phyloP scores from a whole-genome alignment of 2,888 invertebrate species.

The Dioctria linearis region DNA sequence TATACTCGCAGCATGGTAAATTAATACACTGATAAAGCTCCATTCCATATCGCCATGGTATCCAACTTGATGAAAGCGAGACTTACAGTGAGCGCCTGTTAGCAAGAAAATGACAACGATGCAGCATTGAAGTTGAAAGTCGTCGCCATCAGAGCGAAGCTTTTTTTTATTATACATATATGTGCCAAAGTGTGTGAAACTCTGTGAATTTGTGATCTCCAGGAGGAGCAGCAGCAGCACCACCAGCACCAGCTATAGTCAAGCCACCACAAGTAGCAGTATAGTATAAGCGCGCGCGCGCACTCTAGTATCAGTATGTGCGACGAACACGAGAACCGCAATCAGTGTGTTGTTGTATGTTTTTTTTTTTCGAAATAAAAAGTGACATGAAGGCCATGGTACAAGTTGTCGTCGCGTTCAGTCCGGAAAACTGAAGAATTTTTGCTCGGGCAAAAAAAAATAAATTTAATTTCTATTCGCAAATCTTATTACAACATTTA shows the following conservation, averaged over 20 bases:
- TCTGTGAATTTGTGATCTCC: no score
- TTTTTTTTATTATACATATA: no score
- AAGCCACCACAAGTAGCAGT: no score
- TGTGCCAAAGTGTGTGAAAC: neutral
- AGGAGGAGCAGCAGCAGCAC: neutral
- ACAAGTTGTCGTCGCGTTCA: slow-evolving; percentile 59
- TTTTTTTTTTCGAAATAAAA: slow-evolving; percentile 52
- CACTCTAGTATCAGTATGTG: slow-evolving; percentile 37
- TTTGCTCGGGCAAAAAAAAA: neutral
- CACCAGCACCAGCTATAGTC: no score
- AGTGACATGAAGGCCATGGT: slow-evolving; percentile 62
- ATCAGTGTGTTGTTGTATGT: slow-evolving; percentile 35
- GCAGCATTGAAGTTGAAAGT: neutral
- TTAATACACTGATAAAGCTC: neutral
- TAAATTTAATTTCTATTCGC: neutral
- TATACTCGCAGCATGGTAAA: no score
- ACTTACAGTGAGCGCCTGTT: neutral
- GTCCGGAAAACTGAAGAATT: slow-evolving; percentile 51
- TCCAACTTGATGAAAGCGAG: neutral
- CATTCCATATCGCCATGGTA: neutral
- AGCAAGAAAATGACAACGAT: neutral
- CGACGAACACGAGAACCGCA: neutral
- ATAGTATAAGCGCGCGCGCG: slow-evolving; percentile 30
- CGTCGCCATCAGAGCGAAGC: neutral
- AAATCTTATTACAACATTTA: slow-evolving; percentile 8